phyloP scores from a whole-genome alignment of 2,888 invertebrate genomes.

The Lasius fuliginosus region DNA sequence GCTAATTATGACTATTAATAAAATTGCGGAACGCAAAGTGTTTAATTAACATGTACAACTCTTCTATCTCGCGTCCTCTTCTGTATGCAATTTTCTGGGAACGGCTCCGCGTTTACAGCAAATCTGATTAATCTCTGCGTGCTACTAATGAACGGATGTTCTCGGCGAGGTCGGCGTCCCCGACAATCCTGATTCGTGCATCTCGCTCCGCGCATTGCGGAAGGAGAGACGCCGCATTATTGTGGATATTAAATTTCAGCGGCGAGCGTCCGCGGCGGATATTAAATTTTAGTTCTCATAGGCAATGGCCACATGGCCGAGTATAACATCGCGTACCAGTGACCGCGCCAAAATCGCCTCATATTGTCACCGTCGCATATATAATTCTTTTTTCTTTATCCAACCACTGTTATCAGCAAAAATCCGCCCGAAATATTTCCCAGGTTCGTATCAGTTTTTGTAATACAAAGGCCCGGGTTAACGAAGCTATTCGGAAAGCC shows the following conservation, averaged over 20 bases:
- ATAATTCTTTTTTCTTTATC: conserved; percentile 64
- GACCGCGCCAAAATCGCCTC: conserved; percentile 67
- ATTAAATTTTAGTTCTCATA: conserved; percentile 82
- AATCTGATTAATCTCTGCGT: conserved; percentile 73
- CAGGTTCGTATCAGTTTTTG: conserved; percentile 60
- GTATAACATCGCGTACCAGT: conserved; percentile 34
- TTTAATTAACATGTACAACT: conserved; percentile 43
- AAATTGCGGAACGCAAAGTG: conserved; percentile 30
- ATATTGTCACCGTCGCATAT: conserved; percentile 47
- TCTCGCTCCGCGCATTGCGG: conserved; percentile 28
- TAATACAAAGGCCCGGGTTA: background rate
- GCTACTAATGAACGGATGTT: conserved; percentile 68
- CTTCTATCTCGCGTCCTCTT: conserved; percentile 11
- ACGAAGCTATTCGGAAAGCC: conserved; percentile 7
- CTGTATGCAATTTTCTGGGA: conserved; percentile 50
- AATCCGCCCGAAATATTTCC: conserved; percentile 57
- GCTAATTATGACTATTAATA: conserved; percentile 42
- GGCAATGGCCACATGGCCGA: conserved; percentile 67
- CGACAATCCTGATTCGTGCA: conserved; percentile 59
- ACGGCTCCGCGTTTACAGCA: conserved; percentile 60
- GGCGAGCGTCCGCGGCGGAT: conserved; percentile 76
- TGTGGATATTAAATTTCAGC: conserved; percentile 82
- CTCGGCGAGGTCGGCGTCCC: conserved; percentile 62
- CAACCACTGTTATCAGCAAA: conserved; percentile 53
- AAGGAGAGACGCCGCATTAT: conserved; percentile 74